These are phyloP conservation scores for Antheraea assamensis DNA, from an alignment of 2,888 invertebrate species.

Conservation along the genomic window DNA sequence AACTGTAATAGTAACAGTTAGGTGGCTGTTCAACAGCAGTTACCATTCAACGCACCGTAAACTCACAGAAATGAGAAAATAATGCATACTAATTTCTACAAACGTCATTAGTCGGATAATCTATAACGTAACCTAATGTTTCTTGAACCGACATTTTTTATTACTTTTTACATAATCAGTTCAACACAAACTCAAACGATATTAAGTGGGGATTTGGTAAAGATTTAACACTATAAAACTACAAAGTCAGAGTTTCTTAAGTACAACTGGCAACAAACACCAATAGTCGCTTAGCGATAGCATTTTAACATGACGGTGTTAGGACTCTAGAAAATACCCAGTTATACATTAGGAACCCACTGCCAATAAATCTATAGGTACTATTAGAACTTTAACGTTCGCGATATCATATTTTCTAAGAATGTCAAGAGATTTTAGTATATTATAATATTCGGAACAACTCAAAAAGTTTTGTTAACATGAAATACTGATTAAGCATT, in stretches of 20 bases:
- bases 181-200: neutral
- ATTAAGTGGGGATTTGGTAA: neutral
- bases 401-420: neutral
- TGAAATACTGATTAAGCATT: no score
- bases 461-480: no score
- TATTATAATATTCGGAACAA: no score
- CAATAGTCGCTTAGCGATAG: neutral
- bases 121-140: neutral
- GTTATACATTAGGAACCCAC: neutral
- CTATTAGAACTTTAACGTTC: neutral
- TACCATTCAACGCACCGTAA: constrained; percentile 46
- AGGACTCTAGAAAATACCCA: neutral
- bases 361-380: neutral
- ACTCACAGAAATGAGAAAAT: constrained; percentile 63
- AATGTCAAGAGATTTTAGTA: no score
- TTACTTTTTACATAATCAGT: constrained; percentile 30
- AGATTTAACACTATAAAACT: neutral
- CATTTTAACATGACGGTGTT: neutral
- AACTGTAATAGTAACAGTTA: constrained; percentile 59
- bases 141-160: neutral
- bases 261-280: neutral
- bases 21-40: constrained; percentile 47
- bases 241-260: neutral
- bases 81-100: constrained; percentile 36
- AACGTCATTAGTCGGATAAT: neutral